Evolutionary conservation across 2,797 vertebrate species (phyloP), one percentile per base, ranked within the genome.

Genomic region (Molossus molossus): DNA sequence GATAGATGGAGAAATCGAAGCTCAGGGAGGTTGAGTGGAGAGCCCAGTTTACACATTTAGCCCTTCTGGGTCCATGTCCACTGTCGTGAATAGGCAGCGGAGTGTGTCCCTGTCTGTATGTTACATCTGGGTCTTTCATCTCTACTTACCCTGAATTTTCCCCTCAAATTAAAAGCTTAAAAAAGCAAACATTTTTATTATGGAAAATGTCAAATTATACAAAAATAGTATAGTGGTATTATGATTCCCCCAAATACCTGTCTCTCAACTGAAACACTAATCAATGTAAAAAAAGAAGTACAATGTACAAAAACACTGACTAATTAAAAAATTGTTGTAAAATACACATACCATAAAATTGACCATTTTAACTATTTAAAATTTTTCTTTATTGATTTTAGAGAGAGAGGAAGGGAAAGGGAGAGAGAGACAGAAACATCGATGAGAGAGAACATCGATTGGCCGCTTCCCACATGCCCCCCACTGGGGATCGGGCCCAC

Each of bases 131-230:
- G 17, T 23, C 37, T 3, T 33, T 20, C 33, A 18, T 29, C 50
- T 60, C 33, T 86, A 18, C 67, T 82, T 25, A 60, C 73, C 33
- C 50, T 20, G 33, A 77, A 21, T 9, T 84, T 21, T 85, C 50
- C 48, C 77, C 50, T 92, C 72, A 57, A n/a, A 77, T 73, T 53
- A 88, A 25, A 90, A 76, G 33, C n/a, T 64, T n/a, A 21, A 76
- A 45, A 79, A 62, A 64, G 33, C 21, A 55, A 70, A 67, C 57
- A 67, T 3, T 62, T 84, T 40, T 65, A 37, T 53, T n/a, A 64
- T 18, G 25, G 40, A 48, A 85, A 85, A 65, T 53, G 25, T 67
- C 48, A 27, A 79, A 89, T 64, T 18, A 27, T 15, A 21, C 48
- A 50, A 58, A 84, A 64, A 50, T 20, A 89, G 8, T 6, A 40